phyloP scores from a whole-genome alignment of 1,140 invertebrate species.

The Ridgeia piscesae region DNA sequence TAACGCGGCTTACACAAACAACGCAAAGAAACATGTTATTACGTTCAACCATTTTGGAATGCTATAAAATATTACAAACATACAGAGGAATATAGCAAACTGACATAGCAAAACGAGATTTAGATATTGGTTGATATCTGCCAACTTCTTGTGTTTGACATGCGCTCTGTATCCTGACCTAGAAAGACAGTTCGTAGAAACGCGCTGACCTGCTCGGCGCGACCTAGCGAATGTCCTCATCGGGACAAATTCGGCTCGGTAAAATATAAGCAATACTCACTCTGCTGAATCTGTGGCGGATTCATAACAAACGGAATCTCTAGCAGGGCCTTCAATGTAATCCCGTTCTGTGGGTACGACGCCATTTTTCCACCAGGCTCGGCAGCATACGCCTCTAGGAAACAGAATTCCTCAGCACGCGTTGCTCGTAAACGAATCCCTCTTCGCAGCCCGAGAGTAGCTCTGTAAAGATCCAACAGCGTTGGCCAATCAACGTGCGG shows the following conservation, averaged over 20 bases:
- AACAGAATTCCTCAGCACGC: background rate
- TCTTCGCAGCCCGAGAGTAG: background rate
- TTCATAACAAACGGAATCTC: background rate
- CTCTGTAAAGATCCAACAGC: background rate
- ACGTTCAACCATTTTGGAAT: background rate
- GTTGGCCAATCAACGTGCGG: background rate
- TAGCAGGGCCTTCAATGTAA: background rate
- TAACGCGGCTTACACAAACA: background rate
- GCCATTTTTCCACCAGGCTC: conserved; percentile 3
- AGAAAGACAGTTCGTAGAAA: background rate
- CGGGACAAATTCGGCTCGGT: background rate
- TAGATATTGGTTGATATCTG: background rate
- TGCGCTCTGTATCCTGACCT: background rate
- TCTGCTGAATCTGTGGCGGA: background rate
- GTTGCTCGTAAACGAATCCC: background rate
- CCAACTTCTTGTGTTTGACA: background rate
- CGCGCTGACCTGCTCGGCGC: background rate
- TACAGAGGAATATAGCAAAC: background rate
- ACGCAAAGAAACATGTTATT: background rate
- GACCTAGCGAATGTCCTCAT: background rate
- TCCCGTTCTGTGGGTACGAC: background rate
- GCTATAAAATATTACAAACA: background rate
- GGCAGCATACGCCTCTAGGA: background rate
- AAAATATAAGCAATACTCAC: background rate
- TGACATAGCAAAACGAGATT: background rate